Evolutionary conservation across 2,113 vertebrate species (phyloP).

Genomic region (Oplegnathus fasciatus): DNA sequence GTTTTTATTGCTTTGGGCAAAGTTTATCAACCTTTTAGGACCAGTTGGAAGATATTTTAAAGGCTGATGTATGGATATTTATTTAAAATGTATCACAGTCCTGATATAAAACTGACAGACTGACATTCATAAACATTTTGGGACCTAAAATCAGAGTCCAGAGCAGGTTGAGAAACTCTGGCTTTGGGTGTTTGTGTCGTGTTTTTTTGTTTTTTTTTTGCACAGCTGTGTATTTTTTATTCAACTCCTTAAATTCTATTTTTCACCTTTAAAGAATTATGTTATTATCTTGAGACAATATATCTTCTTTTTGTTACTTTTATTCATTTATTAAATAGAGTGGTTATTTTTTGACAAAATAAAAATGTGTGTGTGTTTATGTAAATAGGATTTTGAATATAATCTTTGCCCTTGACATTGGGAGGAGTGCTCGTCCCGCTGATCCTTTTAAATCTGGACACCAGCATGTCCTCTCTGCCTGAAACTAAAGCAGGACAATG

Average conservation of each 20-base stretch:
- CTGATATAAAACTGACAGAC: neutral
- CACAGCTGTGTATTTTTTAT: conserved; percentile 72
- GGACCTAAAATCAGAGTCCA: conserved; percentile 5
- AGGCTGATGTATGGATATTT: neutral
- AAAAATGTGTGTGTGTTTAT: conserved; percentile 44
- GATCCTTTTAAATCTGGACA: conserved; percentile 61
- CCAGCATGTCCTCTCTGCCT: conserved; percentile 50
- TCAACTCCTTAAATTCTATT: conserved; percentile 75
- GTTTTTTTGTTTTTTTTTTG: conserved; percentile 36
- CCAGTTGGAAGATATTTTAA: conserved; percentile 10
- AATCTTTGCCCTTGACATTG: conserved; percentile 19
- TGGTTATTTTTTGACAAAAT: conserved; percentile 66
- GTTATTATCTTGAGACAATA: conserved; percentile 52
- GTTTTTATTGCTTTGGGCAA: conserved; percentile 37
- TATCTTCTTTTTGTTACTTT: conserved; percentile 62
- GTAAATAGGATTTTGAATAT: conserved; percentile 66
- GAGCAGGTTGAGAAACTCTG: conserved; percentile 57
- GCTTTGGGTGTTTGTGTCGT: conserved; percentile 4
- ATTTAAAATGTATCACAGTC: neutral
- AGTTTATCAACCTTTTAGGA: conserved; percentile 54
- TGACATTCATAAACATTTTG: neutral
- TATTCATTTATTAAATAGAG: conserved; percentile 72
- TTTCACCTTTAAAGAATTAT: conserved; percentile 63
- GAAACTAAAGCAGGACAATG: neutral
- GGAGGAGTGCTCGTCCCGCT: conserved; percentile 17